A percentile compares a stretch with the other conserved stretches of the same genome.
phyloP scores from a whole-genome alignment of 2,113 vertebrate species.

The Ciconia maguari region DNA sequence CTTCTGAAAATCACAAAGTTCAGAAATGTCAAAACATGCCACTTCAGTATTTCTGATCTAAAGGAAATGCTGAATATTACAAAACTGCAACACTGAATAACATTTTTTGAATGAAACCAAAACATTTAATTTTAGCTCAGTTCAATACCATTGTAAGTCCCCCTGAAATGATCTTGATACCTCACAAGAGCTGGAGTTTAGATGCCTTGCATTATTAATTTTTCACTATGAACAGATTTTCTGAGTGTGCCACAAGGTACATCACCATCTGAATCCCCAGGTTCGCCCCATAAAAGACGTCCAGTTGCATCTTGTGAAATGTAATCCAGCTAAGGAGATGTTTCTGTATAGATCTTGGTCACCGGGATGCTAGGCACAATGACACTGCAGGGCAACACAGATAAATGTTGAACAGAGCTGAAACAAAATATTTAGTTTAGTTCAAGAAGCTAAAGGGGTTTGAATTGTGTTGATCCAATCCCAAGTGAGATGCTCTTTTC shows the following conservation, averaged over 20 bases:
- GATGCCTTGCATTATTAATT: background rate
- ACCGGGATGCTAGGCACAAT: background rate
- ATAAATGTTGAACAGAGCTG: background rate
- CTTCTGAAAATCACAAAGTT: conserved; percentile 50
- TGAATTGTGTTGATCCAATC: background rate
- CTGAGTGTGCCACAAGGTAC: background rate
- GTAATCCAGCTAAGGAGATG: background rate
- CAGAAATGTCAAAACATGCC: conserved; percentile 52
- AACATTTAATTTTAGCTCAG: background rate
- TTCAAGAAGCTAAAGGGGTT: background rate
- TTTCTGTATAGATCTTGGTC: background rate
- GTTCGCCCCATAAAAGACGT: background rate
- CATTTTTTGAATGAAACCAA: conserved; percentile 27
- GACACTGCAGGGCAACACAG: background rate
- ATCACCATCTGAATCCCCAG: background rate
- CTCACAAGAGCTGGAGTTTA: background rate
- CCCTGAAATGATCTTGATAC: background rate
- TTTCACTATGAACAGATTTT: background rate
- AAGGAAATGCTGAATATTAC: conserved; percentile 30
- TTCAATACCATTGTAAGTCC: background rate
- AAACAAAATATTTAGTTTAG: background rate
- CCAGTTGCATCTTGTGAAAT: background rate
- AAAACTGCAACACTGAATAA: conserved; percentile 10
- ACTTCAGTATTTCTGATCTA: conserved; percentile 44
- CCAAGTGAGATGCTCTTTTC: background rate